Percentiles rank a stretch among this genome's conserved stretches.
Conservation (phyloP, 2,113 vertebrate genomes). For the Misgurnus anguillicaudatus region DNA sequence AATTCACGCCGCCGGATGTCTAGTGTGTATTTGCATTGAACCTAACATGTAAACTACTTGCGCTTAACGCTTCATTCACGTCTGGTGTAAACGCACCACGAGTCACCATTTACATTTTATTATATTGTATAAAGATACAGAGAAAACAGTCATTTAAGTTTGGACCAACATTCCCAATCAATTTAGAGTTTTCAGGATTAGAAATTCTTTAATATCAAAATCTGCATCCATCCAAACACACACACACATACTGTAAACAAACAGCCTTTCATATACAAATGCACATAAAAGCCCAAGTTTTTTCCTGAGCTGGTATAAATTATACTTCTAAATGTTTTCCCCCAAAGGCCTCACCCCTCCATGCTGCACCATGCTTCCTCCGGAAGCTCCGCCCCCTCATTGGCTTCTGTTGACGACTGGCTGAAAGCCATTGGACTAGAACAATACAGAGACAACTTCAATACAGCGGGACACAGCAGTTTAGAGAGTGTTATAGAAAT, state of each 20-base stretch:
- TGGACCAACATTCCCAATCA: too few species aligned
- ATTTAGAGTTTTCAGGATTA: too few species aligned
- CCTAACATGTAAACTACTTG: too few species aligned
- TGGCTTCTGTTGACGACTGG: conserved; percentile 52
- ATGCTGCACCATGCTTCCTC: conserved; percentile 38
- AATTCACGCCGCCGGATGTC: too few species aligned
- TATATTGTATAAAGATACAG: too few species aligned
- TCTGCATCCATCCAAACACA: not conserved
- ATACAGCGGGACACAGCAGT: conserved; percentile 33
- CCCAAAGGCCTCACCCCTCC: conserved; percentile 39
- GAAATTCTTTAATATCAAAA: too few species aligned
- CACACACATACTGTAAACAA: too few species aligned
- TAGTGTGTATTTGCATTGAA: not conserved
- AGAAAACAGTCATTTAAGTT: too few species aligned
- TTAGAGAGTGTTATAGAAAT: conserved; percentile 43
- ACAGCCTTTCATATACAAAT: too few species aligned
- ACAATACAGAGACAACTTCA: conserved; percentile 54
- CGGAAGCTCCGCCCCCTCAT: conserved; percentile 21
- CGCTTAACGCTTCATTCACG: too few species aligned
- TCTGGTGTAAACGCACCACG: too few species aligned
- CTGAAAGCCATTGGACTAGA: conserved; percentile 52
- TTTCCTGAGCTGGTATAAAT: not conserved
- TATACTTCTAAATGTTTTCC: not conserved
- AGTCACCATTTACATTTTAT: not conserved
- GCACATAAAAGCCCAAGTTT: not conserved